Evolutionary conservation across 2,113 vertebrate species (phyloP).

Genomic region (Etia nguti): DNA sequence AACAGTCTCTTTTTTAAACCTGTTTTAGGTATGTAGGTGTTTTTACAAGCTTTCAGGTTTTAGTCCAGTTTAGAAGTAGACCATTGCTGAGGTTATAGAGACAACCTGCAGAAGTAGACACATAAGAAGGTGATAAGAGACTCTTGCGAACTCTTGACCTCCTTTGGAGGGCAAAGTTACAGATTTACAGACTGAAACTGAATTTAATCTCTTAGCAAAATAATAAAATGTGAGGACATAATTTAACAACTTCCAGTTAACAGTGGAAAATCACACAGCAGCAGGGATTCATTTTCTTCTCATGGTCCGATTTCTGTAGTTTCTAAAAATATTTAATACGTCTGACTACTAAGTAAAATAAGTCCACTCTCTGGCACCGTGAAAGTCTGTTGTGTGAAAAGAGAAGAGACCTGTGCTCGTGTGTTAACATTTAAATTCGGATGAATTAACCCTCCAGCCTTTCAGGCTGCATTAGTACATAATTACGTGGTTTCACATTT

Average conservation of each 20-base stretch:
- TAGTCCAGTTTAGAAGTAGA: not conserved
- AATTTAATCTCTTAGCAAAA: not conserved
- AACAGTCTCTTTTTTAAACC: not conserved
- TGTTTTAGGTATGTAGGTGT: not conserved
- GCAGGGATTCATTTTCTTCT: not conserved
- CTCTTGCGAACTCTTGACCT: not conserved
- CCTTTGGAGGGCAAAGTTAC: not conserved
- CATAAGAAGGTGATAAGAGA: not conserved
- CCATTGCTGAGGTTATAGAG: not conserved
- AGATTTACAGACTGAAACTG: not conserved
- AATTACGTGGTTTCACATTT: conserved; percentile 59
- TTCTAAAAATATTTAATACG: conserved; percentile 18
- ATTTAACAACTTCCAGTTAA: not conserved
- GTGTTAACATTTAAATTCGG: conserved; percentile 17
- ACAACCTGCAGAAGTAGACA: not conserved
- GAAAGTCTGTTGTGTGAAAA: conserved; percentile 4
- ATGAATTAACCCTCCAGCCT: conserved; percentile 34
- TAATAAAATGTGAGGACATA: not conserved
- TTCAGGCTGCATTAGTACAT: conserved; percentile 26
- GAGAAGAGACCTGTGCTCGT: not conserved
- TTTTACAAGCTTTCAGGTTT: not conserved
- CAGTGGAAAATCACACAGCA: not conserved
- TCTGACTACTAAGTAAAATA: conserved; percentile 5
- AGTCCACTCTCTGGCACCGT: not conserved
- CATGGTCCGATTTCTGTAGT: conserved; percentile 11